Evolutionary conservation across 1,140 invertebrate species (phyloP).

Genomic region (Drosophila mauritiana): DNA sequence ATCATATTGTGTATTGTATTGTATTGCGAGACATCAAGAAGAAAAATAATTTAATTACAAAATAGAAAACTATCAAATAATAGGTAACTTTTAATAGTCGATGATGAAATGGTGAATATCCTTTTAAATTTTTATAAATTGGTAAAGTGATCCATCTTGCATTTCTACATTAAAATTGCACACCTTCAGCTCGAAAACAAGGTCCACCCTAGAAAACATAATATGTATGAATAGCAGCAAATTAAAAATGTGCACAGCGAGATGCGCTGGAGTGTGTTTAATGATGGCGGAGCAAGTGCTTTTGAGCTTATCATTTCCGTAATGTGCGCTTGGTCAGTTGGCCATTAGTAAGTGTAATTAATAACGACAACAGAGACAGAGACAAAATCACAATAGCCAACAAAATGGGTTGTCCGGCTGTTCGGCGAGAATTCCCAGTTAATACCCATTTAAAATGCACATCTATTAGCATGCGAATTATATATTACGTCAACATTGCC

Average conservation of each 20-base stretch:
- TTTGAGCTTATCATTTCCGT: slow-evolving; percentile 67
- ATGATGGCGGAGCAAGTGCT: slow-evolving; percentile 37
- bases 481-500: slow-evolving; percentile 43
- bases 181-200: not conserved
- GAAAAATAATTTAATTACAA: no score
- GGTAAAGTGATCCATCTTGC: no score
- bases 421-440: slow-evolving; percentile 4
- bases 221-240: slow-evolving; percentile 29
- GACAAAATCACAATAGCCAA: slow-evolving; percentile 10
- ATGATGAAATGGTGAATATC: no score
- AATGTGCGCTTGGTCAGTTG: slow-evolving; percentile 34
- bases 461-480: slow-evolving; percentile 31
- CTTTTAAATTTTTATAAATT: no score
- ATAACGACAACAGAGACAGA: slow-evolving; percentile 37
- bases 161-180: not conserved
- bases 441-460: slow-evolving; percentile 27
- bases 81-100: no score
- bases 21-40: no score
- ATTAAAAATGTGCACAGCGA: slow-evolving; percentile 34
- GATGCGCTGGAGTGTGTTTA: slow-evolving; percentile 47
- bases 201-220: slow-evolving; percentile 22
- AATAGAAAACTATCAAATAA: no score
- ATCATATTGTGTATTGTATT: no score
- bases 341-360: slow-evolving; percentile 68
- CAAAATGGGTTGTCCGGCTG: slow-evolving; percentile 3